phyloP scores from a whole-genome alignment of 2,797 vertebrate species.

The Merluccius polli region DNA sequence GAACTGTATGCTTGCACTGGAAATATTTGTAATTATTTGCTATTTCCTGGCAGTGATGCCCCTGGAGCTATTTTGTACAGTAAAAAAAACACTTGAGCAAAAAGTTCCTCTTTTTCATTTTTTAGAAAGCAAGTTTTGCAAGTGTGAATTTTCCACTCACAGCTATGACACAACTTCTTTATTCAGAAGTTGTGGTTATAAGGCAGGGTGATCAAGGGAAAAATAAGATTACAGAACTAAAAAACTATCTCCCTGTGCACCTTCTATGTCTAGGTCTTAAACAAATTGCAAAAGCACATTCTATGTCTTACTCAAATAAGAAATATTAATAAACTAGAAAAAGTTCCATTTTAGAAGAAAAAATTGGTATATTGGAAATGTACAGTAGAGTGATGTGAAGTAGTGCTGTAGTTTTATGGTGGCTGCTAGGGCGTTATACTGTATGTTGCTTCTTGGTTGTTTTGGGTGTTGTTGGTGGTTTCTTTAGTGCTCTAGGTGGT shows the following conservation, averaged over 20 bases:
- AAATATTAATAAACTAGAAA: neutral
- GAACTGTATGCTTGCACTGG: neutral
- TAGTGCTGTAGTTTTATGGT: too few relatives aligned
- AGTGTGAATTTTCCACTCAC: slow-evolving; percentile 60
- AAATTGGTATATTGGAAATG: too few relatives aligned
- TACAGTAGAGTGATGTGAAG: too few relatives aligned
- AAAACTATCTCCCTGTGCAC: neutral
- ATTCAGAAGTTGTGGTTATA: neutral
- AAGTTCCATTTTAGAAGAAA: too few relatives aligned
- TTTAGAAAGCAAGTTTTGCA: slow-evolving; percentile 59
- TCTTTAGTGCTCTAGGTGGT: too few relatives aligned
- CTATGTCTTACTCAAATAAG: neutral
- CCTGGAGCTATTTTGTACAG: slow-evolving; percentile 30
- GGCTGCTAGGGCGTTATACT: too few relatives aligned
- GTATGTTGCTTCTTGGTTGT: too few relatives aligned
- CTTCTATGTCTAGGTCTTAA: neutral
- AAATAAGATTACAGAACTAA: neutral
- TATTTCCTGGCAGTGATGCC: slow-evolving; percentile 37
- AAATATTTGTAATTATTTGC: slow-evolving; percentile 6
- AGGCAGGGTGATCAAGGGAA: slow-evolving; percentile 3
- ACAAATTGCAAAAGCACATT: neutral
- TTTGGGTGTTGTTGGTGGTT: too few relatives aligned
- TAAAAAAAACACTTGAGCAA: neutral
- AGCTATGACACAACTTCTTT: slow-evolving; percentile 33
- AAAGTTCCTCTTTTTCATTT: slow-evolving; percentile 60